phyloP scores from a whole-genome alignment of 1,140 invertebrate species.

The Dreissena polymorpha region DNA sequence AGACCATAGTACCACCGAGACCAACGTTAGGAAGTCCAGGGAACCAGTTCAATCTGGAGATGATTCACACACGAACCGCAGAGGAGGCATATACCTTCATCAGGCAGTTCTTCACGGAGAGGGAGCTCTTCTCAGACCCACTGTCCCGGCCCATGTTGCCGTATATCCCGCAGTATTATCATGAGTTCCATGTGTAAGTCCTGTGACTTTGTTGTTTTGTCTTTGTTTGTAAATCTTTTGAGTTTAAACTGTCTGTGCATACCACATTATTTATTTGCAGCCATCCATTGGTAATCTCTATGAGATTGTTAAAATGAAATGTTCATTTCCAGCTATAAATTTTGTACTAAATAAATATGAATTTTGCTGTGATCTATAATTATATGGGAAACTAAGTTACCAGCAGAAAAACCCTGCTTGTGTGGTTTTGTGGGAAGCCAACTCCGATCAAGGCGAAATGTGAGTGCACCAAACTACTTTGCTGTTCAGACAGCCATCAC shows the following conservation, averaged over 20 bases:
- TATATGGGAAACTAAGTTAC: no score
- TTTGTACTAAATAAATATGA: no score
- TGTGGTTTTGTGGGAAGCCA: neutral
- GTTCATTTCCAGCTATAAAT: no score
- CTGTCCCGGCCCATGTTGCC: conserved; percentile 63
- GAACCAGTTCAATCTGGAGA: conserved; percentile 58
- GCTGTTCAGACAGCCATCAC: neutral
- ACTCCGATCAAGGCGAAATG: neutral
- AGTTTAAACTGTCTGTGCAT: no score
- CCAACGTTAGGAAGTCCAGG: conserved; percentile 12
- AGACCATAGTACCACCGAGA: conserved; percentile 55
- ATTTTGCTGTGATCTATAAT: no score
- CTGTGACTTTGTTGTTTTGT: neutral
- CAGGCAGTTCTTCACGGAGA: conserved; percentile 72
- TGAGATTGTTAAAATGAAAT: no score
- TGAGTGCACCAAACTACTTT: neutral
- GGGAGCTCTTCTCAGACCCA: conserved; percentile 73
- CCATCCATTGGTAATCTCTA: no score
- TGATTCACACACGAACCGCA: conserved; percentile 68
- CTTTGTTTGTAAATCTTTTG: neutral
- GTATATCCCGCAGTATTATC: conserved; percentile 67
- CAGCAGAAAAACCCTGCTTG: no score
- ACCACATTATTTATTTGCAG: no score
- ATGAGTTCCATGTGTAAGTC: conserved; percentile 1
- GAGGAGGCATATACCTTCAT: conserved; percentile 71